phyloP scores from a whole-genome alignment of 2,888 invertebrate genomes.

The Chrysolina americana region DNA sequence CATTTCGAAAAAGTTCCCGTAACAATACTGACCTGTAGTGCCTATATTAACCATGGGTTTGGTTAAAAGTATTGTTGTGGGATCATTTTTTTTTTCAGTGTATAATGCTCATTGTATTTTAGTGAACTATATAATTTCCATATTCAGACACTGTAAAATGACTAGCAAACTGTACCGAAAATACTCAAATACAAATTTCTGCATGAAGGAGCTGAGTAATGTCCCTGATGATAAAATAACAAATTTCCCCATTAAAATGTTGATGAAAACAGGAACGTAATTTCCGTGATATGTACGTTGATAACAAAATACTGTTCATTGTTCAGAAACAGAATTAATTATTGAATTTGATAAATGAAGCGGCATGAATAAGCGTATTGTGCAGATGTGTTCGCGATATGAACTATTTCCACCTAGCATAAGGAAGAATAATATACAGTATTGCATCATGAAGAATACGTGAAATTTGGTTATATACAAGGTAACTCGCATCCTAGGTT shows the following conservation, averaged over 20 bases:
- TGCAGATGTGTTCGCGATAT: slow-evolving; percentile 8
- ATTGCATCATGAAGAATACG: background rate
- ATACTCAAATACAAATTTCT: background rate
- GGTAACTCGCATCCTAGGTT: background rate
- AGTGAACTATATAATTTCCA: background rate
- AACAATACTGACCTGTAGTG: no score
- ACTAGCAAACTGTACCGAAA: background rate
- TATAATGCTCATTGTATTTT: no score
- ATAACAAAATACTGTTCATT: slow-evolving; percentile 5
- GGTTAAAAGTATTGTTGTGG: no score
- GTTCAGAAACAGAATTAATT: background rate
- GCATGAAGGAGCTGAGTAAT: background rate
- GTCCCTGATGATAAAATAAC: background rate
- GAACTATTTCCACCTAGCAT: background rate
- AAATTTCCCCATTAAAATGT: background rate
- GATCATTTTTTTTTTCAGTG: no score
- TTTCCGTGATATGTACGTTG: background rate
- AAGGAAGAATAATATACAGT: background rate
- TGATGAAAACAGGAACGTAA: slow-evolving; percentile 5
- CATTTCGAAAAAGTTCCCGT: no score
- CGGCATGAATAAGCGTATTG: background rate
- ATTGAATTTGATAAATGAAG: slow-evolving; percentile 12
- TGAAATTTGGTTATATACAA: background rate
- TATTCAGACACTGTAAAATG: background rate
- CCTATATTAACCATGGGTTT: no score